Percentiles rank a stretch among this genome's conserved stretches.
Evolutionary conservation across 1,140 invertebrate species (phyloP).

Genomic region (Anthonomus grandis): DNA sequence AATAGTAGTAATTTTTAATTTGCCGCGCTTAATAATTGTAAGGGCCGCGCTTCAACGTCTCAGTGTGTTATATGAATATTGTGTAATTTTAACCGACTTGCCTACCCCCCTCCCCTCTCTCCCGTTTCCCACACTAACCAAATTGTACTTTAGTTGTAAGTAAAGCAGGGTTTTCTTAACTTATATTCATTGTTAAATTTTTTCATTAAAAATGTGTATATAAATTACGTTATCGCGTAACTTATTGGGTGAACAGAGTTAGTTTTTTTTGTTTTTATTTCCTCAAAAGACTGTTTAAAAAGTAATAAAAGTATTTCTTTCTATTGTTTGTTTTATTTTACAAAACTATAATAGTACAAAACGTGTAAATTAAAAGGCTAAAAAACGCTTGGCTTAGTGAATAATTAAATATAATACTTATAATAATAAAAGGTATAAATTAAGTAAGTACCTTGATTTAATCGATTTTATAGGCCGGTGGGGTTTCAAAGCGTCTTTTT

Average conservation of each 20-base stretch:
- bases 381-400: too few species aligned
- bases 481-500: too few species aligned
- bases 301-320: constrained; percentile 16
- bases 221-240: background rate
- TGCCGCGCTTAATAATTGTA: background rate
- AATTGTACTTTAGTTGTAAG: constrained; percentile 1
- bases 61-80: background rate
- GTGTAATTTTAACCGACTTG: too few species aligned
- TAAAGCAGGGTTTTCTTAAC: constrained; percentile 3
- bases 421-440: too few species aligned
- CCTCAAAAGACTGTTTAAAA: constrained; percentile 13
- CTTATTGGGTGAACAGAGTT: constrained; percentile 1
- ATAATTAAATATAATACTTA: too few species aligned
- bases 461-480: too few species aligned
- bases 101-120: too few species aligned
- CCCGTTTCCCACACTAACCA: too few species aligned
- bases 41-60: background rate
- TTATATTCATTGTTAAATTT: constrained; percentile 13
- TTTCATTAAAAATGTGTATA: constrained; percentile 8
- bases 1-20: background rate
- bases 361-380: too few species aligned
- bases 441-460: too few species aligned
- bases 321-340: too few species aligned
- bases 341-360: too few species aligned
- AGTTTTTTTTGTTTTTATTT: constrained; percentile 12